Conservation (phyloP, 2,113 vertebrate genomes). For the Calcarius ornatus region DNA sequence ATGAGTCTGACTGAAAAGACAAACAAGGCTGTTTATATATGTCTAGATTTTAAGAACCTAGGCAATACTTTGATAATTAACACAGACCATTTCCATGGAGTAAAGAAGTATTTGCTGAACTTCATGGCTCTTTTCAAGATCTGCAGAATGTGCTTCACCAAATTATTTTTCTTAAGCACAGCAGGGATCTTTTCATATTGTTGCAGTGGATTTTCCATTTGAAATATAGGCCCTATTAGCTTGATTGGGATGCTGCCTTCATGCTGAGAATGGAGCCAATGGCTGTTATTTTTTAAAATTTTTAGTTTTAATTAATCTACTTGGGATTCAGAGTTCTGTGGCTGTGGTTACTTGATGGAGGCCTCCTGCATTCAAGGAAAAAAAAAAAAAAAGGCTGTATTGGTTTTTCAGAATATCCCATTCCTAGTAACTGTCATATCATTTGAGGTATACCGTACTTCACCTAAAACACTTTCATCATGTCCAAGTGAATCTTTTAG, state of each 20-base stretch:
- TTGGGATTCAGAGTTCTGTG: neutral
- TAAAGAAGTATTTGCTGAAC: neutral
- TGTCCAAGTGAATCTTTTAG: neutral
- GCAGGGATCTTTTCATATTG: neutral
- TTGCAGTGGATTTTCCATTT: neutral
- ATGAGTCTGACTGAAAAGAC: neutral
- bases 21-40: neutral
- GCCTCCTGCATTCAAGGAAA: neutral
- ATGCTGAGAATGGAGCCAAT: neutral
- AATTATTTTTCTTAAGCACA: neutral
- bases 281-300: neutral
- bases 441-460: neutral
- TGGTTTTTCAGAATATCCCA: neutral
- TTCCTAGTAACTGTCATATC: neutral
- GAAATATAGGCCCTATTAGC: neutral
- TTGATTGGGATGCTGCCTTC: neutral
- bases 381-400: neutral
- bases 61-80: neutral
- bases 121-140: neutral
- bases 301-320: neutral
- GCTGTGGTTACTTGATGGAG: neutral
- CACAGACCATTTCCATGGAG: neutral
- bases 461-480: neutral
- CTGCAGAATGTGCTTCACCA: neutral
- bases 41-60: neutral